A percentile compares a stretch with the other conserved stretches of the same genome.
Evolutionary conservation across 2,888 invertebrate genomes (phyloP).

Genomic region (Acrocyrtus sp.): DNA sequence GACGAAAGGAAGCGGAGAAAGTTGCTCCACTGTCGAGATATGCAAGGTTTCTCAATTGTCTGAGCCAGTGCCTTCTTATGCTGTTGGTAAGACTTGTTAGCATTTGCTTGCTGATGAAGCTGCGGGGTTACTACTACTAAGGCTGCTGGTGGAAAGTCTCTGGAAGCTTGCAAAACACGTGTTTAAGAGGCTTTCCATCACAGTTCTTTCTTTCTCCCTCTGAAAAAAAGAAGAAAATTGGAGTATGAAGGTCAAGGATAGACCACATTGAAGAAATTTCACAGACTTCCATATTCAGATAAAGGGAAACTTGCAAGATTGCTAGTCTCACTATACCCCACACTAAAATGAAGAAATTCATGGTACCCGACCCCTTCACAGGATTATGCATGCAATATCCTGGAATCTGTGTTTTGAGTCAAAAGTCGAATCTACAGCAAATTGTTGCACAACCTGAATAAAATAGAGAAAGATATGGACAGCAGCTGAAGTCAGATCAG

Average conservation of each 20-base stretch:
- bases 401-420: too few species aligned
- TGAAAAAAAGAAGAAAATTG: conserved; percentile 65
- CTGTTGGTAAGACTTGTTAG: conserved; percentile 27
- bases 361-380: too few species aligned
- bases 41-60: conserved; percentile 19
- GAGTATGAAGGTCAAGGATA: too few species aligned
- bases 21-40: conserved; percentile 51
- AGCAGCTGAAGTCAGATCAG: conserved; percentile 82
- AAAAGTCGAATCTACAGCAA: too few species aligned
- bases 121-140: neutral
- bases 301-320: too few species aligned
- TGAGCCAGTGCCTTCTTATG: neutral
- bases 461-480: conserved; percentile 87
- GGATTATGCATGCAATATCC: too few species aligned
- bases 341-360: too few species aligned
- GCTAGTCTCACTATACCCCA: too few species aligned
- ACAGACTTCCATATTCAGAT: too few species aligned
- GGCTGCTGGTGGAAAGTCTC: conserved; percentile 32
- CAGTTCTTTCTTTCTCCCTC: conserved; percentile 87
- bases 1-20: conserved; percentile 60
- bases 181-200: conserved; percentile 87
- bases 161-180: conserved; percentile 71
- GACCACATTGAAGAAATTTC: too few species aligned
- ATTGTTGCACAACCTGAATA: conserved; percentile 72
- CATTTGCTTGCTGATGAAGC: conserved; percentile 10